Conservation (phyloP, 2,888 invertebrate genomes). For the Digitonthophagus gazella region DNA sequence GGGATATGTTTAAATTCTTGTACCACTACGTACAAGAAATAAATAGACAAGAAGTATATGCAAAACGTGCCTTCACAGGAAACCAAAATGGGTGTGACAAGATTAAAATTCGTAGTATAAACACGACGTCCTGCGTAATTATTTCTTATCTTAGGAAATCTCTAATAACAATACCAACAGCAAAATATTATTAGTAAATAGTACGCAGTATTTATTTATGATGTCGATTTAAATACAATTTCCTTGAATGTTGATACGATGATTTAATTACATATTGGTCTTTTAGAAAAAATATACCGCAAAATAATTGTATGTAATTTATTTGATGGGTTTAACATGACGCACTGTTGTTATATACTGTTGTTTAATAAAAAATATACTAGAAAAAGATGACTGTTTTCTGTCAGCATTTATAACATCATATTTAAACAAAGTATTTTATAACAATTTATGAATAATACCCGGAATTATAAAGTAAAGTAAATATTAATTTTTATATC, state of each 20-base stretch:
- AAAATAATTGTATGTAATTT: not conserved
- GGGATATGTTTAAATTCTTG: not conserved
- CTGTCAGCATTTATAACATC: too few species aligned
- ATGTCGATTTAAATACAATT: not conserved
- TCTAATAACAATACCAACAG: not conserved
- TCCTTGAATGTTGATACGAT: not conserved
- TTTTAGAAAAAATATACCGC: not conserved
- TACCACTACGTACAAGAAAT: not conserved
- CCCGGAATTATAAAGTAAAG: not conserved
- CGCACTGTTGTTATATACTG: too few species aligned
- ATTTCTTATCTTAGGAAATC: not conserved
- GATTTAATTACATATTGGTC: not conserved
- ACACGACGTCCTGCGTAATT: not conserved
- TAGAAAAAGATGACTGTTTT: not conserved
- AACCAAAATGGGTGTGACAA: slow-evolving; percentile 14
- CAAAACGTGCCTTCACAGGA: slow-evolving; percentile 9
- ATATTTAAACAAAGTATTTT: too few species aligned
- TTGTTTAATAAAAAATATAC: not conserved
- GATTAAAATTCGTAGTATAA: slow-evolving; percentile 10
- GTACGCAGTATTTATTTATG: not conserved
- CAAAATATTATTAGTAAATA: not conserved
- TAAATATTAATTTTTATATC: not conserved
- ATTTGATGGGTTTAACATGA: not conserved
- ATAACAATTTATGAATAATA: not conserved
- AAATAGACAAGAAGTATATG: slow-evolving; percentile 5